These are phyloP conservation scores for Hirtodrosophila duncani DNA, from an alignment of 2,888 invertebrate genomes.

Conservation along the genomic window DNA sequence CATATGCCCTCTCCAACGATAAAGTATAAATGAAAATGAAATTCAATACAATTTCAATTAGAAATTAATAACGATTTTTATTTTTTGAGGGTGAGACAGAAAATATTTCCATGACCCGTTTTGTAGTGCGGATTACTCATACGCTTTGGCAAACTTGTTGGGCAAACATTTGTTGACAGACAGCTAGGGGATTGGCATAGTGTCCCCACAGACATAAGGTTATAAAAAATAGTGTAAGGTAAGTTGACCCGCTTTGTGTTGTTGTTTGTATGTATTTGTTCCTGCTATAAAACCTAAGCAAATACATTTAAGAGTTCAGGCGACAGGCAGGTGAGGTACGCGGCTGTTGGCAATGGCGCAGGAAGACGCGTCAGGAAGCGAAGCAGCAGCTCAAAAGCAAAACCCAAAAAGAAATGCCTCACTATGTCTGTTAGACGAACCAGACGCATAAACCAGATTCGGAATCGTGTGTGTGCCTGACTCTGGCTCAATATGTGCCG, in stretches of 20 bases:
- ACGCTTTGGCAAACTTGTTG: no score
- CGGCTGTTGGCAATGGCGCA: no score
- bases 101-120: neutral
- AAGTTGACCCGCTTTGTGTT: slow-evolving; percentile 40
- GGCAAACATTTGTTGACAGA: no score
- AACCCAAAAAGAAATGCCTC: no score
- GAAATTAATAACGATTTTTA: slow-evolving; percentile 12
- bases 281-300: slow-evolving; percentile 53
- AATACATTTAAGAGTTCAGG: slow-evolving; percentile 39
- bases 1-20: slow-evolving; percentile 40
- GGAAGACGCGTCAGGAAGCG: no score
- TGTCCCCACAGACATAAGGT: slow-evolving; percentile 2
- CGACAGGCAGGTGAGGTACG: neutral
- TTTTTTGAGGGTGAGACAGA: neutral
- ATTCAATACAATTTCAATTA: slow-evolving; percentile 53
- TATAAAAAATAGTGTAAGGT: slow-evolving; percentile 9
- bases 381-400: slow-evolving; percentile 40
- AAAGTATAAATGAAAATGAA: slow-evolving; percentile 53
- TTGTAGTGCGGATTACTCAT: slow-evolving; percentile 20
- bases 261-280: slow-evolving; percentile 49
- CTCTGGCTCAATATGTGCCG: slow-evolving; percentile 18
- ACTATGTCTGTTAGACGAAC: slow-evolving; percentile 53
- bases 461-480: slow-evolving; percentile 24
- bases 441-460: slow-evolving; percentile 62
- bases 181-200: no score